These are phyloP conservation scores for Agriopis aurantiaria DNA, from an alignment of 2,888 invertebrate genomes.

Conservation along the genomic window DNA sequence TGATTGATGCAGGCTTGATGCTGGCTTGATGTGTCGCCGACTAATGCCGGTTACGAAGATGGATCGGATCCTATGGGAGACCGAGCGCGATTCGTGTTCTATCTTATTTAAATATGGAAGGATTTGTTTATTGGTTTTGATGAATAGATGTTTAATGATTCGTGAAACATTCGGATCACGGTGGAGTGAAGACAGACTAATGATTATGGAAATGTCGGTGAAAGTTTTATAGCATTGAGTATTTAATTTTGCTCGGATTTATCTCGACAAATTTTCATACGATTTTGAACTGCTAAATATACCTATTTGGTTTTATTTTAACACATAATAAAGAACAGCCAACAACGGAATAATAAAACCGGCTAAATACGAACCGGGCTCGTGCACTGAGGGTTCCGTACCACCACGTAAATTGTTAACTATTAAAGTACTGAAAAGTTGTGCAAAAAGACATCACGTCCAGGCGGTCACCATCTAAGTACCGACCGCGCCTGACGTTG, in stretches of 20 bases:
- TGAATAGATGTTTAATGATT: constrained; percentile 52
- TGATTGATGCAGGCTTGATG: constrained; percentile 81
- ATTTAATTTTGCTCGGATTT: background rate
- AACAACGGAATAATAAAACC: no score
- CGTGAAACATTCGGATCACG: constrained; percentile 26
- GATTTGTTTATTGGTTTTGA: constrained; percentile 42
- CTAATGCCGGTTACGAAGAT: constrained; percentile 72
- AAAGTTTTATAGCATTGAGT: background rate
- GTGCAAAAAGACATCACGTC: no score
- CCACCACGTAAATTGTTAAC: no score
- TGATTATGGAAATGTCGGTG: background rate
- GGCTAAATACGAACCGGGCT: no score
- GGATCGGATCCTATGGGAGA: constrained; percentile 66
- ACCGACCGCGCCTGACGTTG: no score
- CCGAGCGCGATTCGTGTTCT: constrained; percentile 53
- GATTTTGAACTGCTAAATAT: no score
- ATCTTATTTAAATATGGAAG: constrained; percentile 52
- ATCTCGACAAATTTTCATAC: no score
- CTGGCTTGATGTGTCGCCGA: constrained; percentile 68
- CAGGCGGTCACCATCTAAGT: no score
- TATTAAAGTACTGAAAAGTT: no score
- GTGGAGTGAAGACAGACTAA: background rate
- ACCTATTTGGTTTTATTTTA: no score
- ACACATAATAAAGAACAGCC: no score
- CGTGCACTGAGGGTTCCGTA: no score